Evolutionary conservation across 2,113 vertebrate species (phyloP).

Genomic region (Grammomys dolichurus): DNA sequence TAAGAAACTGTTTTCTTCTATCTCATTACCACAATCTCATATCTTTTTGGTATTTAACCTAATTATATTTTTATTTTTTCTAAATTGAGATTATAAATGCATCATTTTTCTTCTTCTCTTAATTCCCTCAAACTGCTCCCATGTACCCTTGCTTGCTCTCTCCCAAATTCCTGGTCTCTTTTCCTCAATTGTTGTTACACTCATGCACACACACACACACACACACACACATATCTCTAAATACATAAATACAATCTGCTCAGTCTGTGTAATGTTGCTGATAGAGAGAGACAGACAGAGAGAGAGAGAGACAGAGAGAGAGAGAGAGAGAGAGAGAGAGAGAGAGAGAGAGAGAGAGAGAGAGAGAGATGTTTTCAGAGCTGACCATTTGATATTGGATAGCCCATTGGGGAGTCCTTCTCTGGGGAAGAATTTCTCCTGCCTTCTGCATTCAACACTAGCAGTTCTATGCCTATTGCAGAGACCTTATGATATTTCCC

Average conservation of each 20-base stretch:
- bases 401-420: background rate
- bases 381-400: background rate
- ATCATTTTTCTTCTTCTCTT: background rate
- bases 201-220: background rate
- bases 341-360: too few species aligned
- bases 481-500: background rate
- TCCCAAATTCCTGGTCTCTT: background rate
- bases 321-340: too few species aligned
- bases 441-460: background rate
- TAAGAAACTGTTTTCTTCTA: background rate
- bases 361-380: background rate
- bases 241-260: background rate
- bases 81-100: background rate
- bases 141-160: background rate
- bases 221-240: background rate
- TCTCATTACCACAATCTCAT: constrained; percentile 22
- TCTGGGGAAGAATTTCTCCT: background rate
- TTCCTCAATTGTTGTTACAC: background rate
- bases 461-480: background rate
- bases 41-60: background rate
- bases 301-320: too few species aligned
- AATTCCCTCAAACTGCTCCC: background rate
- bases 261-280: background rate
- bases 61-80: background rate
- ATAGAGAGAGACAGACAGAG: too few species aligned